Evolutionary conservation across 2,797 vertebrate species (phyloP).

Genomic region (Dallia pectoralis): DNA sequence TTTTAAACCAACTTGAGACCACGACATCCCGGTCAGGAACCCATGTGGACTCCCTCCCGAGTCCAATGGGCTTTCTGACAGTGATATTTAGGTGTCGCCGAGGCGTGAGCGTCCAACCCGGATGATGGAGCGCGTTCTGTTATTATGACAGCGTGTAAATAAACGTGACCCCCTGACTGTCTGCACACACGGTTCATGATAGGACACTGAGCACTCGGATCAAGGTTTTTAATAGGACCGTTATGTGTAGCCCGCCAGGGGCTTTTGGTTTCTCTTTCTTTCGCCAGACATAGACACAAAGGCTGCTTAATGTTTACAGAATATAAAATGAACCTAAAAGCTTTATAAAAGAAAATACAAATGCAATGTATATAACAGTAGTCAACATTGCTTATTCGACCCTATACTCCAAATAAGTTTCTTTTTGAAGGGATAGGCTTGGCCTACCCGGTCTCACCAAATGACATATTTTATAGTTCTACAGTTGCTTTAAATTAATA

Average conservation of each 20-base stretch:
- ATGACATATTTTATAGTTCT: neutral
- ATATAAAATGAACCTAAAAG: neutral
- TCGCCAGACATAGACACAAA: neutral
- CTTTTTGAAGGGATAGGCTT: neutral
- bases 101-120: slow-evolving; percentile 39
- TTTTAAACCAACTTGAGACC: slow-evolving; percentile 65
- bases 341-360: neutral
- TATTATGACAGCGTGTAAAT: slow-evolving; percentile 56
- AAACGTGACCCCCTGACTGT: slow-evolving; percentile 50
- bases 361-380: neutral
- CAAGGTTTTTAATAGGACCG: slow-evolving; percentile 25
- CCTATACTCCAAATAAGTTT: neutral
- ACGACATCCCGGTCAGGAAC: slow-evolving; percentile 32
- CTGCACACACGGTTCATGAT: slow-evolving; percentile 47
- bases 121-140: slow-evolving; percentile 42
- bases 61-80: slow-evolving; percentile 22
- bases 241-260: slow-evolving; percentile 19
- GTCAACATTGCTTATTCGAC: neutral
- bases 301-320: neutral
- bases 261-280: slow-evolving; percentile 8
- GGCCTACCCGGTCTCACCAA: neutral
- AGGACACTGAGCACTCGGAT: slow-evolving; percentile 43
- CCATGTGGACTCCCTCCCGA: slow-evolving; percentile 56
- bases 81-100: slow-evolving; percentile 32
- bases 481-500: neutral